Evolutionary conservation across 2,888 invertebrate genomes (phyloP), one percentile per base, ranked within the genome.

Genomic region (Beris chalybata): DNA sequence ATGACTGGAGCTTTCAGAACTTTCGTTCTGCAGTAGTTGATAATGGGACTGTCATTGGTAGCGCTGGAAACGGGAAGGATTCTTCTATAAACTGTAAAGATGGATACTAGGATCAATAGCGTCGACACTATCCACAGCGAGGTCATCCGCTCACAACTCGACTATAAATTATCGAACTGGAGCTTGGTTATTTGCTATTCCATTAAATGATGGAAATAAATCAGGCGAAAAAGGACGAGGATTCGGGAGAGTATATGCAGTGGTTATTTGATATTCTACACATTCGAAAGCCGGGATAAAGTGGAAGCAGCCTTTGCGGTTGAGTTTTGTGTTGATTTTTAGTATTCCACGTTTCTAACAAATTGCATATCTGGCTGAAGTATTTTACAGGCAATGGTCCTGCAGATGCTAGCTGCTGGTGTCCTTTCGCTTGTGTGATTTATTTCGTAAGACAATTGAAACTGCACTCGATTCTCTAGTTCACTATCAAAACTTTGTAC

Each of bases 131-230:
- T 9, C 38, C 38, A 38, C 38, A 38, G 9, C 9, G 38, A 38
- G 38, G 38, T 38, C 38, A 38, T 38, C 38, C 38, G 5, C 9
- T 38, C 38, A 38, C 38, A 48, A 43, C 43, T 45, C 31, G 38
- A 29, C 31, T 43, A 32, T 32, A 56, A 30, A 65, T 45, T 56
- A 56, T 57, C 56, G 50, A 56, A 56, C 54, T 38, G 38, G 38
- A 38, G 9, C 38, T 38, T 38, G 38, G 38, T 58, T 58, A 52
- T 58, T 65, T 52, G 58, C 50, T 58, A 29, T 50, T 56, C 57
- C 57, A 65, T 57, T 58, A 52, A 65, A 58, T 58, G 47, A 38
- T 56, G 58, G 57, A 57, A 58, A 65, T 65, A 65, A 65, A 65
- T 65, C 65, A 57, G 44, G 50, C 22, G 50, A 57, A 52, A 52